These are phyloP conservation scores for Ischnura elegans DNA, from an alignment of 2,888 invertebrate species.

Conservation along the genomic window DNA sequence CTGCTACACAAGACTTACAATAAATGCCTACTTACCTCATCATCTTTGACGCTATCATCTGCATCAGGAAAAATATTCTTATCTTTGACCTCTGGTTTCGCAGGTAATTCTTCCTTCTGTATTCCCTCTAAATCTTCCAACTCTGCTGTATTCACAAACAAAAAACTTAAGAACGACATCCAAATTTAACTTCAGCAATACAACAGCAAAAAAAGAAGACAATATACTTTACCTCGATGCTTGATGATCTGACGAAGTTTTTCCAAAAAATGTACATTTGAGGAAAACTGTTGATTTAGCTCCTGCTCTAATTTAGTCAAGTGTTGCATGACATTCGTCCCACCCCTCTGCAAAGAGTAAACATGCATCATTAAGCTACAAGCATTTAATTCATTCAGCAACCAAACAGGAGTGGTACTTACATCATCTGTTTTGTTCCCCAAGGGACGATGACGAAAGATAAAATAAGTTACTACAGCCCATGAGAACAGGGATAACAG, in stretches of 20 bases:
- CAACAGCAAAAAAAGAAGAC: too few species aligned
- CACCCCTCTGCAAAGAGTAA: slow-evolving; percentile 59
- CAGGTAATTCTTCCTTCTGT: slow-evolving; percentile 47
- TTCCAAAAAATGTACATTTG: slow-evolving; percentile 78
- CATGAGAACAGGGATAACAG: slow-evolving; percentile 79
- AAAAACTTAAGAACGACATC: background rate
- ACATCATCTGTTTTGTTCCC: slow-evolving; percentile 75
- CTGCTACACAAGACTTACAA: too few species aligned
- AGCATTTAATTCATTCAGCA: background rate
- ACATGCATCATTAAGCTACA: background rate
- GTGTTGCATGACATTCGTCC: slow-evolving; percentile 72
- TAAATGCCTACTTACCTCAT: background rate
- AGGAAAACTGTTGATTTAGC: slow-evolving; percentile 78
- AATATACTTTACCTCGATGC: slow-evolving; percentile 69
- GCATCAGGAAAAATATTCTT: slow-evolving; percentile 43
- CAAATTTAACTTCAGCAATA: background rate
- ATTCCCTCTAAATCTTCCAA: slow-evolving; percentile 51
- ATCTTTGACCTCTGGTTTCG: background rate
- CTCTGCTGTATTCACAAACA: background rate
- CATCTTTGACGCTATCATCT: slow-evolving; percentile 51
- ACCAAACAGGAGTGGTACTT: slow-evolving; percentile 51
- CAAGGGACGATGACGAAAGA: slow-evolving; percentile 78
- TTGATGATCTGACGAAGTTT: slow-evolving; percentile 74
- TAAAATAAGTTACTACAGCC: slow-evolving; percentile 80
- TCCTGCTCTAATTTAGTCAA: slow-evolving; percentile 78